phyloP scores from a whole-genome alignment of 2,888 invertebrate species.

The Tetranychus piercei region DNA sequence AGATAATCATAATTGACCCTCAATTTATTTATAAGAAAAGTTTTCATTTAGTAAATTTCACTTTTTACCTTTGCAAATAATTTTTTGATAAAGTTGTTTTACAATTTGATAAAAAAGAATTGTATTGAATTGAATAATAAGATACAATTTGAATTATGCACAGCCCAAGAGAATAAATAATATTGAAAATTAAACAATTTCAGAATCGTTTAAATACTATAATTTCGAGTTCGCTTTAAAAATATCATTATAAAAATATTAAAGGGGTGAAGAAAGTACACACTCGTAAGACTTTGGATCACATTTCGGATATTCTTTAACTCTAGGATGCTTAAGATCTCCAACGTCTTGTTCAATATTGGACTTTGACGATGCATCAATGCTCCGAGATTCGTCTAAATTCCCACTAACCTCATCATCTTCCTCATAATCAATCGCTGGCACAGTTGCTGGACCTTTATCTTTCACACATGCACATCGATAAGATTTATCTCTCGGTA shows the following conservation, averaged over 20 bases:
- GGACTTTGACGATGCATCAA: background rate
- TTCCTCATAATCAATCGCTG: constrained; percentile 16
- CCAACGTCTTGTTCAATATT: constrained; percentile 11
- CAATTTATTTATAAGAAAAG: background rate
- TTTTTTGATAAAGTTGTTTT: too few relatives aligned
- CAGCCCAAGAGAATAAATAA: constrained; percentile 2
- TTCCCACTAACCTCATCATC: background rate
- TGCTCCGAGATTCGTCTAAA: background rate
- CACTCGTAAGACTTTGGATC: constrained; percentile 21
- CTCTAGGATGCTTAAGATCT: constrained; percentile 16
- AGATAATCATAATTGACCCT: background rate
- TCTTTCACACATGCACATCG: constrained; percentile 63
- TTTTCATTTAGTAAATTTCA: background rate
- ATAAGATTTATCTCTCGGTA: constrained; percentile 43
- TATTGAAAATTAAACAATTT: background rate
- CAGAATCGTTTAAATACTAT: background rate
- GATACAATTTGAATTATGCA: background rate
- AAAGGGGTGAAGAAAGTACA: constrained; percentile 7
- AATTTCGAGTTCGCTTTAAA: too few relatives aligned
- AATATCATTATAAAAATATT: background rate
- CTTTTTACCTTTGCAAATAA: too few relatives aligned
- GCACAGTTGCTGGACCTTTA: constrained; percentile 11
- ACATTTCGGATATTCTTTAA: constrained; percentile 20
- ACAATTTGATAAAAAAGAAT: too few relatives aligned
- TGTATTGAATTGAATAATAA: too few relatives aligned